Conservation (phyloP, 2,113 vertebrate genomes). For the Phaetusa simplex region DNA sequence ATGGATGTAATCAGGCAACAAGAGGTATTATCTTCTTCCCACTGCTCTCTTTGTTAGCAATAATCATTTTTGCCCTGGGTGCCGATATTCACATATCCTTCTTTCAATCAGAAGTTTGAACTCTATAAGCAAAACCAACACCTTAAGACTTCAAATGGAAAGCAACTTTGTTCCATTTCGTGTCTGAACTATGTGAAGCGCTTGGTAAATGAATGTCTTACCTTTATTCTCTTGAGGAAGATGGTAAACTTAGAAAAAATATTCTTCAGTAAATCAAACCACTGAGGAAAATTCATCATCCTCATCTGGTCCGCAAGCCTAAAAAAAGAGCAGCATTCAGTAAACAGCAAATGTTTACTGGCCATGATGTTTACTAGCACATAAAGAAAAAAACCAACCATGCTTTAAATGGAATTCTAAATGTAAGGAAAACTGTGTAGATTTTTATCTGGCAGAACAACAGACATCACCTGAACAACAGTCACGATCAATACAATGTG, state of each 20-base stretch:
- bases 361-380: background rate
- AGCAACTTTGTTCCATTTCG: background rate
- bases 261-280: constrained; percentile 89
- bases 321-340: constrained; percentile 16
- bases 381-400: background rate
- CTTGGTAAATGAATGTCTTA: constrained; percentile 50
- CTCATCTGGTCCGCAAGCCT: constrained; percentile 96
- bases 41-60: background rate
- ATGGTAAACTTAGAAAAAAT: constrained; percentile 91
- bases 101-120: background rate
- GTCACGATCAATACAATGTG: background rate
- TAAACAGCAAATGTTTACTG: background rate
- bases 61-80: background rate
- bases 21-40: background rate
- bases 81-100: background rate
- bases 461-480: background rate
- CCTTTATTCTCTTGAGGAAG: constrained; percentile 95
- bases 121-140: background rate
- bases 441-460: background rate
- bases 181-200: background rate
- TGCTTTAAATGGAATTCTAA: background rate
- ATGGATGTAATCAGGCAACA: background rate
- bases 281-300: constrained; percentile 93
- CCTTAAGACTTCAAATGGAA: background rate
- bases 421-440: background rate